A percentile compares a stretch with the other conserved stretches of the same genome.
Conservation (phyloP, 1,140 invertebrate species). For the Ericerus pela region DNA sequence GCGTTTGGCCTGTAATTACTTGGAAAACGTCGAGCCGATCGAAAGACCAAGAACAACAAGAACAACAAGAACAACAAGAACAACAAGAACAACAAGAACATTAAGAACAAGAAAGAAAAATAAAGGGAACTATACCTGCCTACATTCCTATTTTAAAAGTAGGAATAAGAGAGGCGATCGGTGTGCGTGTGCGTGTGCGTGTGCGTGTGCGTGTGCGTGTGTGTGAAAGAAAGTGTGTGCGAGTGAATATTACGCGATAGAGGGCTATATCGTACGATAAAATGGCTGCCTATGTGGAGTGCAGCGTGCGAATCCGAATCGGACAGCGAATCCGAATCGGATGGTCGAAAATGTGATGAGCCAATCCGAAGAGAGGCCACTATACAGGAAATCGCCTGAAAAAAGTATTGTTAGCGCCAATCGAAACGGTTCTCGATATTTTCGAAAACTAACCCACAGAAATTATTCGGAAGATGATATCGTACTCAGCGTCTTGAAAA, state of each 20-base stretch:
- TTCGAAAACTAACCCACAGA: background rate
- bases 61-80: background rate
- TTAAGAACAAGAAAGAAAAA: background rate
- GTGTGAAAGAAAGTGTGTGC: no score
- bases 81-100: background rate
- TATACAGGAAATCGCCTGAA: constrained; percentile 42
- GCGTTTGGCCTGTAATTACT: background rate
- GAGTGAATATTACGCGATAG: no score
- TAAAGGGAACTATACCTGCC: no score
- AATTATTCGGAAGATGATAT: constrained; percentile 34
- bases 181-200: no score
- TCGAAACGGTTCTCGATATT: background rate
- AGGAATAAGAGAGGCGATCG: no score
- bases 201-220: no score
- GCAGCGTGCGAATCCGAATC: no score
- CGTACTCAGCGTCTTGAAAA: constrained; percentile 42
- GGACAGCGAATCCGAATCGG: no score
- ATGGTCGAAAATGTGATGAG: constrained; percentile 35
- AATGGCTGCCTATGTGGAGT: no score
- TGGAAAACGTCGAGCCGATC: background rate
- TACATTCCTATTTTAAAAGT: no score
- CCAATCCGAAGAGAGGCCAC: constrained; percentile 42
- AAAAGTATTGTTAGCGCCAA: constrained; percentile 22
- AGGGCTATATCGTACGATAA: no score
- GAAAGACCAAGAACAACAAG: background rate